Base-by-base conservation (phyloP, 2,113 vertebrate genomes). In the Leptocoma aspasia region DNA sequence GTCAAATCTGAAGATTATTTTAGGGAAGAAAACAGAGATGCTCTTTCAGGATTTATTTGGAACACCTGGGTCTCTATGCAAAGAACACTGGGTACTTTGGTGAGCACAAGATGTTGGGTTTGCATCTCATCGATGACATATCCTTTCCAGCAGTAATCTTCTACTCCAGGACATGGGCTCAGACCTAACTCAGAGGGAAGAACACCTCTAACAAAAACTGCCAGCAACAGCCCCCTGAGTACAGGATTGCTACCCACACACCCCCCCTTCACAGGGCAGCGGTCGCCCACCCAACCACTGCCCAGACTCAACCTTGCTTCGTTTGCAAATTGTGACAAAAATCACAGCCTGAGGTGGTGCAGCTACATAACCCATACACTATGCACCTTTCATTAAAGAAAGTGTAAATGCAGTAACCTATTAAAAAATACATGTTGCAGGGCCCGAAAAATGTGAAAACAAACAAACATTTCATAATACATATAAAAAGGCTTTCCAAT, bases 401-500 rank as follows among this genome's bases (percentile, higher is more conserved):
- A 82, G 57, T 37, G 35, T 44, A 91, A 87, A 90, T 44, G 86
- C 41, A 94, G 85, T 35, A 89, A 70, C 26, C 73, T 75, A 54
- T 79, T 80, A 95, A 93, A 50, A 56, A 77, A 90, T 81, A 80
- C 64, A 83, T 80, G 56, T 94, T 81, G 78, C 76, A 79, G 60
- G 71, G 50, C 56, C 90, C 49, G 59, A 89, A 91, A 94, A 90
- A 86, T 72, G 72, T 90, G 83, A 90, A 93, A 96, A 94, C 68
- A 95, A 95, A 94, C 80, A 94, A 93, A 89, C 70, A 93, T 95
- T 92, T 96, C 88, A 87, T 92, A 91, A 92, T 76, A 63, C 49
- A 66, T 61, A 95, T 66, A 82, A 95, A 90, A 95, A 73, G 60
- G 33, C 33, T 91, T 96, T 95, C 73, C 75, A 97, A 64, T 92